A percentile compares a stretch with the other conserved stretches of the same genome.
Evolutionary conservation across 2,113 vertebrate genomes (phyloP).

Genomic region (Pachycephala philippinensis): DNA sequence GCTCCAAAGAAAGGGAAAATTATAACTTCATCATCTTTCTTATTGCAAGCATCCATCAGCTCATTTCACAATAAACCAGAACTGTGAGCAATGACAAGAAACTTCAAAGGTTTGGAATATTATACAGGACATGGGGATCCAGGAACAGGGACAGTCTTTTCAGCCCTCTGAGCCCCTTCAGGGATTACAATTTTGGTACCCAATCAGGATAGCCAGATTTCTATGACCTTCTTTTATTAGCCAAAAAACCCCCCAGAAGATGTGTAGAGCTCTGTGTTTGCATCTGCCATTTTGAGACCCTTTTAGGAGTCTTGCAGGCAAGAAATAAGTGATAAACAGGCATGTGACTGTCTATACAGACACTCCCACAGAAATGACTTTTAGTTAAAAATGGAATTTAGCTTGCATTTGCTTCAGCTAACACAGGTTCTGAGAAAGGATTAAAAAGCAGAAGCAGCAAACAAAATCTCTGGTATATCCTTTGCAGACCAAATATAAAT

Average conservation of each 20-base stretch:
- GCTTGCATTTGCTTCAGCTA: background rate
- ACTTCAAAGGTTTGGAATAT: background rate
- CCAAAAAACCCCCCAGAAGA: background rate
- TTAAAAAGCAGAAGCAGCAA: conserved; percentile 12
- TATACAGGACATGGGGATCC: background rate
- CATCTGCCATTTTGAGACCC: background rate
- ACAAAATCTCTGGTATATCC: background rate
- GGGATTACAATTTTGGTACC: background rate
- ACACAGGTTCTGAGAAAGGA: background rate
- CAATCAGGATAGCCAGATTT: background rate
- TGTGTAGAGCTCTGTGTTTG: background rate
- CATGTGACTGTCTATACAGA: background rate
- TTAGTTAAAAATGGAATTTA: background rate
- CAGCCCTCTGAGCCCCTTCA: background rate
- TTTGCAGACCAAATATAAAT: conserved; percentile 10
- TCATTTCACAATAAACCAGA: background rate
- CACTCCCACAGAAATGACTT: background rate
- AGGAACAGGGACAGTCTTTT: background rate
- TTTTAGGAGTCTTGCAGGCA: background rate
- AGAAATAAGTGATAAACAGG: background rate
- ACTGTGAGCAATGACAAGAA: background rate
- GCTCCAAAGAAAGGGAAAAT: background rate
- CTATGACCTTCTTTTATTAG: background rate
- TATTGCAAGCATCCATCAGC: background rate
- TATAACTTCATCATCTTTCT: background rate